Percentiles rank a stretch among this genome's conserved stretches.
Conservation (phyloP, 2,113 vertebrate species). For the Octodon degus region DNA sequence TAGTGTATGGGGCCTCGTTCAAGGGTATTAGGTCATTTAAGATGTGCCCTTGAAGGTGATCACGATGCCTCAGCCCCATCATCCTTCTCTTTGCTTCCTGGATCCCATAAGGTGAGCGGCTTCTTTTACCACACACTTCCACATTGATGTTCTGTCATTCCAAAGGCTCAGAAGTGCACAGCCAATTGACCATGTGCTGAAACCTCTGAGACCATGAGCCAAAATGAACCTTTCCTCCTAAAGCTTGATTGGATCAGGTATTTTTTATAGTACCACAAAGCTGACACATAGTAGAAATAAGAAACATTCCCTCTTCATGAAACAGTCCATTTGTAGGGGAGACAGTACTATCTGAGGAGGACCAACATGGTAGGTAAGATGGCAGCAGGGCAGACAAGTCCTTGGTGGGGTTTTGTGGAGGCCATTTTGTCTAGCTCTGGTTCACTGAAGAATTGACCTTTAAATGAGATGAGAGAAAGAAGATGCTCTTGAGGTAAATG, state of each 20-base stretch:
- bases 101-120: too few relatives aligned
- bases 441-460: constrained; percentile 6
- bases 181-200: neutral
- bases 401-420: neutral
- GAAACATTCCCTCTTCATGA: neutral
- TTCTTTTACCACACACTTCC: neutral
- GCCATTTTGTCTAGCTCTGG: neutral
- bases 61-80: neutral
- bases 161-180: too few relatives aligned
- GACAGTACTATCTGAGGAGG: neutral
- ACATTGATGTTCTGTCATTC: too few relatives aligned
- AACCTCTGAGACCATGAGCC: neutral
- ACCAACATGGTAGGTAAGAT: accelerated
- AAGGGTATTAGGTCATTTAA: neutral
- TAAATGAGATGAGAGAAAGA: neutral
- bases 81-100: neutral
- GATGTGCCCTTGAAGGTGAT: neutral
- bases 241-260: neutral
- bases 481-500: neutral
- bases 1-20: neutral
- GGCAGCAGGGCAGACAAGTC: neutral
- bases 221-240: neutral
- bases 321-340: neutral
- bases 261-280: neutral
- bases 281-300: neutral